Conservation (phyloP, 2,797 vertebrate species). For the Rhincodon typus region DNA sequence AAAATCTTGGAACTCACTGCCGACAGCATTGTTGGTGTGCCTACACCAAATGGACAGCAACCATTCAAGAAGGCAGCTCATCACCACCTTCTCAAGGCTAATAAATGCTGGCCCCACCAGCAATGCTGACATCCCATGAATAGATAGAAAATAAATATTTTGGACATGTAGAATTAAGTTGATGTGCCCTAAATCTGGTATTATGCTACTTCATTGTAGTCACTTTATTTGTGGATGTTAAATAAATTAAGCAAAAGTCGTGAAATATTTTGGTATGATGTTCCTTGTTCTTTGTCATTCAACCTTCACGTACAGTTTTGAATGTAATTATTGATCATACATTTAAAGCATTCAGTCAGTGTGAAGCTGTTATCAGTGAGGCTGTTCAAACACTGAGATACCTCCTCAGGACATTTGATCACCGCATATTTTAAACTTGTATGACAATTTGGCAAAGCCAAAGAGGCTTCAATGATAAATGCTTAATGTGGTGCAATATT, state of each 20-base stretch:
- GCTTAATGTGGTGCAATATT: neutral
- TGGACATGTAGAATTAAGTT: neutral
- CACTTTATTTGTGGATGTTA: neutral
- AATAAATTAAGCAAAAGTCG: neutral
- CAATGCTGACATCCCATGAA: too few species aligned
- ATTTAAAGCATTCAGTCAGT: neutral
- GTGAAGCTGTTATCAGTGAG: slow-evolving; percentile 4
- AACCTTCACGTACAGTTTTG: neutral
- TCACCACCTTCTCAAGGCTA: too few species aligned
- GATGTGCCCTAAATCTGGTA: neutral
- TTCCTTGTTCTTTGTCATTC: neutral
- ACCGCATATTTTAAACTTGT: neutral
- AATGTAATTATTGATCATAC: slow-evolving; percentile 10
- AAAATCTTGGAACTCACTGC: neutral
- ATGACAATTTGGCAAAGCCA: neutral
- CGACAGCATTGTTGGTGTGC: neutral
- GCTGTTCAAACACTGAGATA: neutral
- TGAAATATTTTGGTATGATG: neutral
- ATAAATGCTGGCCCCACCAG: neutral
- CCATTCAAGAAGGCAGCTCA: neutral
- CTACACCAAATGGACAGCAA: neutral
- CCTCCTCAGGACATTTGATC: neutral
- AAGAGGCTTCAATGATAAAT: neutral
- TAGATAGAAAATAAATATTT: neutral
- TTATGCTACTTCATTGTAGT: neutral